phyloP scores from a whole-genome alignment of 2,888 invertebrate species.

The Linhomoeus sp. region DNA sequence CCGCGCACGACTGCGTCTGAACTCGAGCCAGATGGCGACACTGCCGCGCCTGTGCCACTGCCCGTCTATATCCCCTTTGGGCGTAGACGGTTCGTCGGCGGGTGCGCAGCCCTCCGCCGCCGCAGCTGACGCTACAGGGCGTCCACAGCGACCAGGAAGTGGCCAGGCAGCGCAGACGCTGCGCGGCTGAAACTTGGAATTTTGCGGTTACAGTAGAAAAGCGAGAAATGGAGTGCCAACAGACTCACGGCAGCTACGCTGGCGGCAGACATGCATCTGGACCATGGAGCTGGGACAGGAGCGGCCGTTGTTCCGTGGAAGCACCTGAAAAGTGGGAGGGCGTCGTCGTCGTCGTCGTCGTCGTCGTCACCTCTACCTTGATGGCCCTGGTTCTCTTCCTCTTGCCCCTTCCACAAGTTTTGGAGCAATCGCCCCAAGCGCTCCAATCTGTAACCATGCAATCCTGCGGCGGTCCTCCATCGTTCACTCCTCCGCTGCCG shows the following conservation, averaged over 20 bases:
- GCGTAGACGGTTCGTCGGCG: too few relatives aligned
- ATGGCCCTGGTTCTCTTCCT: constrained; percentile 17
- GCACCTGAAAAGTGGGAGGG: constrained; percentile 7
- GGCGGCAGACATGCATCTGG: constrained; percentile 20
- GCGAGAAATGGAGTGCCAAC: background rate
- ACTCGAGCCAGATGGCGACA: too few relatives aligned
- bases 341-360: background rate
- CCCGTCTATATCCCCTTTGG: too few relatives aligned
- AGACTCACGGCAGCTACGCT: constrained; percentile 22
- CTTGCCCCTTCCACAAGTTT: constrained; percentile 61
- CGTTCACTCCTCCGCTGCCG: constrained; percentile 11
- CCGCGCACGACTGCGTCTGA: too few relatives aligned
- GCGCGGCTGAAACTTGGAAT: too few relatives aligned
- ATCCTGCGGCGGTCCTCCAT: constrained; percentile 18
- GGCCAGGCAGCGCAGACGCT: constrained; percentile 26
- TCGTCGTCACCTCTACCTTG: constrained; percentile 8
- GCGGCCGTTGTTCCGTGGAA: constrained; percentile 22
- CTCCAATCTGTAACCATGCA: constrained; percentile 57
- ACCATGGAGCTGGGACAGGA: constrained; percentile 22
- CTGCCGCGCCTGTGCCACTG: too few relatives aligned
- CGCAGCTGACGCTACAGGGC: constrained; percentile 34
- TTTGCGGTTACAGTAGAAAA: too few relatives aligned
- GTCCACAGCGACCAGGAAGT: constrained; percentile 36
- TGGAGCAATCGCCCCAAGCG: constrained; percentile 56
- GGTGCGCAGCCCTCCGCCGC: too few relatives aligned